A percentile compares a stretch with the other conserved stretches of the same genome.
Evolutionary conservation across 1,140 invertebrate genomes (phyloP).

Genomic region (Cryptotermes secundus): DNA sequence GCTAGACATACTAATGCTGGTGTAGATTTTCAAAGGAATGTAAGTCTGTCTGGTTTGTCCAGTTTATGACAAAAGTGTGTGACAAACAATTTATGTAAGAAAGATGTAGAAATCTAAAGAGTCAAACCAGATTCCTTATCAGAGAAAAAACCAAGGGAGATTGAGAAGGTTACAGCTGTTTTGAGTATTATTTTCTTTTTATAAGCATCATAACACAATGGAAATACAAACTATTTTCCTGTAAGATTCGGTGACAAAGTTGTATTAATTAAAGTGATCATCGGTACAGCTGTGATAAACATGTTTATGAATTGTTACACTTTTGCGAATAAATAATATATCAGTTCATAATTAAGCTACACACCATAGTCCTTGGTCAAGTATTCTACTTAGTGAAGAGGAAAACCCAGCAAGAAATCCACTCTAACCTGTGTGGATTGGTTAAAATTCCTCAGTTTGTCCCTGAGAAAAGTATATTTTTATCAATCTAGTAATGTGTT

Average conservation of each 20-base stretch:
- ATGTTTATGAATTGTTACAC: conserved; percentile 7
- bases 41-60: background rate
- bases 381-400: too few species aligned
- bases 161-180: background rate
- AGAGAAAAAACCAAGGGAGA: background rate
- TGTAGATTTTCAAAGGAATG: too few species aligned
- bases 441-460: too few species aligned
- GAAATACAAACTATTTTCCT: background rate
- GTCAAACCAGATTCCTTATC: background rate
- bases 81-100: background rate
- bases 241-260: background rate
- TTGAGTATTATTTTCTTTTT: background rate
- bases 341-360: background rate
- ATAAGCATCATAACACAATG: background rate
- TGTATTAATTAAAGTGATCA: background rate
- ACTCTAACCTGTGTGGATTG: too few species aligned
- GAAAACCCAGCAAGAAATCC: too few species aligned
- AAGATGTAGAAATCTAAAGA: background rate
- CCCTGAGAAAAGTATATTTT: too few species aligned
- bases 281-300: background rate
- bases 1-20: too few species aligned
- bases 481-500: too few species aligned
- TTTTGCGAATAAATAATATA: conserved; percentile 7
- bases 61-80: background rate
- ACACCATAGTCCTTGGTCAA: too few species aligned